A percentile compares a stretch with the other conserved stretches of the same genome.
Evolutionary conservation across 1,140 invertebrate species (phyloP).

Genomic region (Potamilus streckersoni): DNA sequence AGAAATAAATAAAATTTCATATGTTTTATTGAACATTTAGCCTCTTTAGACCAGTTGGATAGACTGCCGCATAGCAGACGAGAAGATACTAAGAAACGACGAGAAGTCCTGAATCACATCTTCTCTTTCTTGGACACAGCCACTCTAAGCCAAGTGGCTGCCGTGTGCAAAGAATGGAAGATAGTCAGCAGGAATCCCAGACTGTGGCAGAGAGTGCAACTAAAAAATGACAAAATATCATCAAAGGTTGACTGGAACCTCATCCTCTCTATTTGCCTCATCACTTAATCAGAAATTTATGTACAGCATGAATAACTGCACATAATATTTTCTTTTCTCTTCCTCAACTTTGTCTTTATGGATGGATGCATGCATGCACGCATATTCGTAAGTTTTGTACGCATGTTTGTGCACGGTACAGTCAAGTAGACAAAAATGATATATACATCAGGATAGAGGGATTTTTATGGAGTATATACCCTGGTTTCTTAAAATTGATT

Average conservation of each 20-base stretch:
- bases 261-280: too few species aligned
- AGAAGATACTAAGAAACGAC: slow-evolving; percentile 22
- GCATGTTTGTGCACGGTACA: too few species aligned
- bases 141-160: slow-evolving; percentile 23
- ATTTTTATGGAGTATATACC: too few species aligned
- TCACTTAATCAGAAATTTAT: too few species aligned
- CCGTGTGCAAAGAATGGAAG: slow-evolving; percentile 37
- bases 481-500: too few species aligned
- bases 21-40: slow-evolving; percentile 4
- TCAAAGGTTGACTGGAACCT: slow-evolving; percentile 28
- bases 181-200: slow-evolving; percentile 34
- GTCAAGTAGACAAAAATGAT: too few species aligned
- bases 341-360: too few species aligned
- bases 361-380: too few species aligned
- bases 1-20: neutral
- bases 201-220: slow-evolving; percentile 33
- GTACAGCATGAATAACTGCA: too few species aligned
- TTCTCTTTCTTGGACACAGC: slow-evolving; percentile 41
- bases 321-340: too few species aligned
- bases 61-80: slow-evolving; percentile 9
- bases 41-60: slow-evolving; percentile 18
- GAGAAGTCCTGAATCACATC: slow-evolving; percentile 30
- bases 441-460: too few species aligned
- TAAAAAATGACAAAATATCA: slow-evolving; percentile 31
- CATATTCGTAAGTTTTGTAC: too few species aligned